Evolutionary conservation across 2,888 invertebrate genomes (phyloP), one percentile per base, ranked within the genome.

Genomic region (Phengaris alcon): DNA sequence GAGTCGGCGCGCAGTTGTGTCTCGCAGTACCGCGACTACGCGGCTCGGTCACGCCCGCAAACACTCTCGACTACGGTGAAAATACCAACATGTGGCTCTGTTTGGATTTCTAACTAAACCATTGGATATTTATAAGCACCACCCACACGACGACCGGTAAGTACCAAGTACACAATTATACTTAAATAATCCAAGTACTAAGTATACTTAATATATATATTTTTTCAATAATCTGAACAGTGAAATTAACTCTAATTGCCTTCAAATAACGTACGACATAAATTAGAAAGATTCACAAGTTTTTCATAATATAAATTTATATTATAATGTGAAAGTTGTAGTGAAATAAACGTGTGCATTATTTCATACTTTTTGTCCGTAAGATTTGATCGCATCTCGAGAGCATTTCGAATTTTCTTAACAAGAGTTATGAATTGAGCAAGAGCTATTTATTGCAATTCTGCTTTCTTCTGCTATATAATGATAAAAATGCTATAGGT

Each of bases 21-120:
- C 48, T 82, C 85, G 84, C 90, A 90, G 90, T 89, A 85, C 79
- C 79, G 78, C 79, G 80, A 80, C 79, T 82, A 82, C 87, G 85
- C 84, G 87, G 85, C 86, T 82, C 81, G 83, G 77, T 82, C 81
- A 81, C 85, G 84, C 85, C 81, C 82, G 83, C 79, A 81, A 82
- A 77, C 81, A 84, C 85, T 85, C 83, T 85, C 86, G 82, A 76
- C 82, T 84, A 83, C 78, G 78, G 83, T 82, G 83, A 82, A 83
- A 82, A 78, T 79, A 48, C 46, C 76, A 79, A 77, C 75, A 79
- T 80, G 80, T 80, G 80, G 77, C 77, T 77, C 68, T 75, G 68
- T 74, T 76, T 75, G 46, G 69, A 22, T 70, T 15, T 57, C 35
- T 74, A 77, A 76, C 73, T 52, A 55, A 35, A 64, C 12, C 46